Percentiles rank a stretch among this genome's conserved stretches.
These are phyloP conservation scores for Phasia obesa DNA, from an alignment of 2,888 invertebrate species.

Conservation along the genomic window DNA sequence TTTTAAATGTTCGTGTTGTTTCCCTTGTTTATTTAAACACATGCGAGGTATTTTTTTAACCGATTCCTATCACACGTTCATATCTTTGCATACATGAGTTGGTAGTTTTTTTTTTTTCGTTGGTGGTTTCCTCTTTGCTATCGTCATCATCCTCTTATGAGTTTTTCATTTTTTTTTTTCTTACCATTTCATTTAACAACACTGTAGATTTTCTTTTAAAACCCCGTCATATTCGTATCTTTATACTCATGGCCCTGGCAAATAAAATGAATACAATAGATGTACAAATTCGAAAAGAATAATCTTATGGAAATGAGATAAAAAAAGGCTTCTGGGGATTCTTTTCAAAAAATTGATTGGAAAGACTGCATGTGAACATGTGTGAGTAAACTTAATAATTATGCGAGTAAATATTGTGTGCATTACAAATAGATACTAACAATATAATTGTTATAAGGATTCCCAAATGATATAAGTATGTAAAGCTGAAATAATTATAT, in stretches of 20 bases:
- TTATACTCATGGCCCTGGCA: slow-evolving; percentile 18
- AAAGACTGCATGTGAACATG: neutral
- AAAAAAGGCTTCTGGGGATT: neutral
- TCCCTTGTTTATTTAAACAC: slow-evolving; percentile 37
- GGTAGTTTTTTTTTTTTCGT: slow-evolving; percentile 34
- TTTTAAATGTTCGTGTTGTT: slow-evolving; percentile 46
- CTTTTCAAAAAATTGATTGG: neutral
- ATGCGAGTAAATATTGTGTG: neutral
- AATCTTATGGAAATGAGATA: slow-evolving; percentile 11
- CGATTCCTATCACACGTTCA: slow-evolving; percentile 59
- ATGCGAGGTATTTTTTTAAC: slow-evolving; percentile 28
- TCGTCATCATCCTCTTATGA: slow-evolving; percentile 25
- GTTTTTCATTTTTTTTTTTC: slow-evolving; percentile 13
- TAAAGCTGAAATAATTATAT: too few relatives aligned
- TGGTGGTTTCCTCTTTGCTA: slow-evolving; percentile 42
- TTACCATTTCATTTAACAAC: slow-evolving; percentile 37
- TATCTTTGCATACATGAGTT: slow-evolving; percentile 58
- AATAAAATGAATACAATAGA: slow-evolving; percentile 14
- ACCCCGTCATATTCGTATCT: slow-evolving; percentile 16
- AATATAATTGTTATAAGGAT: too few relatives aligned
- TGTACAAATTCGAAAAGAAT: neutral
- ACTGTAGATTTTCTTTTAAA: slow-evolving; percentile 42
- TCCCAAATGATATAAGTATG: too few relatives aligned
- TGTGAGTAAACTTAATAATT: neutral
- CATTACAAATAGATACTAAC: neutral